These are phyloP conservation scores for Druon quercuslanigerum DNA, from an alignment of 1,140 invertebrate genomes.

Conservation along the genomic window DNA sequence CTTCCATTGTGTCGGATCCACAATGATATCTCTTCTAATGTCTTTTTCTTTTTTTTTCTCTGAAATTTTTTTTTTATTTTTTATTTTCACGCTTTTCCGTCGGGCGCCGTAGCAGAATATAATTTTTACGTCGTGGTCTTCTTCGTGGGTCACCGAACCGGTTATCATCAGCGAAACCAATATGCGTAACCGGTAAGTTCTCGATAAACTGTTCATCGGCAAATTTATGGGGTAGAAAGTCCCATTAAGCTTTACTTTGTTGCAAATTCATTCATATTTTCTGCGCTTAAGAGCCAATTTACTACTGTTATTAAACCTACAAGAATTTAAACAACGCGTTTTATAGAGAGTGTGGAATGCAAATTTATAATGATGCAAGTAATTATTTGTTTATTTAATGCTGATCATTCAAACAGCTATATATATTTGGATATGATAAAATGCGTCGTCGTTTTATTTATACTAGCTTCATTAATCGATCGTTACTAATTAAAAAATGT, in stretches of 20 bases:
- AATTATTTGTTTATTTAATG: conserved; percentile 13
- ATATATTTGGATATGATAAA: too few species aligned
- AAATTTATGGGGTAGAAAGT: conserved; percentile 31
- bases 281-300: conserved; percentile 22
- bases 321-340: conserved; percentile 23
- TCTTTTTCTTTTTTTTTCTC: conserved; percentile 46
- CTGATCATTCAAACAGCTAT: too few species aligned
- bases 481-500: too few species aligned
- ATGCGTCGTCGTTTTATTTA: too few species aligned
- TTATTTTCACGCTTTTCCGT: conserved; percentile 40
- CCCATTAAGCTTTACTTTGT: conserved; percentile 31
- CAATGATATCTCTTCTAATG: conserved; percentile 62
- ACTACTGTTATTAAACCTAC: conserved; percentile 18
- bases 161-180: conserved; percentile 25
- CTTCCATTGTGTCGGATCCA: conserved; percentile 57
- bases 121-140: not conserved
- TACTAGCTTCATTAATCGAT: too few species aligned
- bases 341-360: conserved; percentile 14
- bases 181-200: conserved; percentile 28
- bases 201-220: conserved; percentile 26
- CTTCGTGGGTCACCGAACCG: not conserved
- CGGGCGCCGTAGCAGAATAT: conserved; percentile 10
- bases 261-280: conserved; percentile 29
- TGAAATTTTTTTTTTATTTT: too few species aligned
- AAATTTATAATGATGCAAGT: conserved; percentile 9